A percentile compares a stretch with the other conserved stretches of the same genome.
Conservation (phyloP, 1,140 invertebrate species). For the Elymnias hypermnestra region DNA sequence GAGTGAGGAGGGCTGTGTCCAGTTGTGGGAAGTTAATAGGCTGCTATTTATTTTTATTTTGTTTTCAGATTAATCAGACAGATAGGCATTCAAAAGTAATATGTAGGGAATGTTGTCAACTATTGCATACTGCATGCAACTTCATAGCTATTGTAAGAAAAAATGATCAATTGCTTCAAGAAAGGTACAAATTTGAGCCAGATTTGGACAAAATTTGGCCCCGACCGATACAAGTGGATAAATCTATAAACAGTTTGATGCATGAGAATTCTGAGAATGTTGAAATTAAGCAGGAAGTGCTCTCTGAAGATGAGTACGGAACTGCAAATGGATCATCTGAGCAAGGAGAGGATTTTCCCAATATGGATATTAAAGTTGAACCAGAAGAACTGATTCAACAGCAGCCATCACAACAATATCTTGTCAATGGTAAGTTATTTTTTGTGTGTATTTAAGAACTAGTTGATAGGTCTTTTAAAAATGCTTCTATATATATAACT, state of each 20-base stretch:
- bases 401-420: constrained; percentile 20
- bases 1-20: too few species aligned
- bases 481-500: too few species aligned
- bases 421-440: constrained; percentile 20
- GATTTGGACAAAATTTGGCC: constrained; percentile 35
- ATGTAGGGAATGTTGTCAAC: constrained; percentile 45
- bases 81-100: constrained; percentile 47
- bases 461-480: too few species aligned
- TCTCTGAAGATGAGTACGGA: constrained; percentile 45
- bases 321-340: constrained; percentile 19
- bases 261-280: constrained; percentile 29
- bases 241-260: constrained; percentile 31
- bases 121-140: constrained; percentile 36
- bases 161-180: constrained; percentile 35
- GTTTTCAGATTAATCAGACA: constrained; percentile 37
- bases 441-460: too few species aligned
- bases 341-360: constrained; percentile 20
- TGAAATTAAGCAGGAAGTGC: constrained; percentile 51
- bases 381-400: constrained; percentile 45
- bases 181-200: constrained; percentile 17
- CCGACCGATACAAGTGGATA: constrained; percentile 53
- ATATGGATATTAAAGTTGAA: constrained; percentile 55
- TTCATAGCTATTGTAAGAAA: constrained; percentile 35
- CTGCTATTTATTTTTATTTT: constrained; percentile 3
- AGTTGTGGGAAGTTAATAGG: too few species aligned